These are phyloP conservation scores for Onychostoma macrolepis DNA, from an alignment of 2,113 vertebrate genomes.

Conservation along the genomic window DNA sequence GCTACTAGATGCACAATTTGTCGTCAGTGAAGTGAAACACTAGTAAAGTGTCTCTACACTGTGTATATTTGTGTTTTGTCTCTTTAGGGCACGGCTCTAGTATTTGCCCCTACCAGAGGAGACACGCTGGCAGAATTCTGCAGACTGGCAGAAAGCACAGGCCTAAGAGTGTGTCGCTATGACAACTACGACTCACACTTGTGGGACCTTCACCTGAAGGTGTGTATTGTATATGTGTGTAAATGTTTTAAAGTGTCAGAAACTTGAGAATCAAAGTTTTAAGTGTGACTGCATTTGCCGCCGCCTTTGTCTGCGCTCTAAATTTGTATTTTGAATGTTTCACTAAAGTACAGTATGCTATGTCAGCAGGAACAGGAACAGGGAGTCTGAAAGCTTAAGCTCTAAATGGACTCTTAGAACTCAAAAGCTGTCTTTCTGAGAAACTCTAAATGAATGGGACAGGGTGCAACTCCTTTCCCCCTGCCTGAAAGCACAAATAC, in stretches of 20 bases:
- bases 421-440: neutral
- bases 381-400: neutral
- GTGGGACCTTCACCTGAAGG: constrained; percentile 95
- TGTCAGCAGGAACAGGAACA: neutral
- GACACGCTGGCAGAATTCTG: constrained; percentile 91
- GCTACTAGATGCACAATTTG: neutral
- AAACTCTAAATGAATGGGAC: neutral
- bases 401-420: constrained; percentile 30
- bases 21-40: neutral
- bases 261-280: constrained; percentile 5
- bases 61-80: constrained; percentile 30
- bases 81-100: constrained; percentile 87
- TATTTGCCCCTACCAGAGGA: constrained; percentile 92
- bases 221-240: constrained; percentile 68
- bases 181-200: constrained; percentile 95
- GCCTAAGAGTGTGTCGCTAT: constrained; percentile 87
- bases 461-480: constrained; percentile 15
- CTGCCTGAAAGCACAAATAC: constrained; percentile 27
- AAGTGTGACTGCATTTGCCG: neutral
- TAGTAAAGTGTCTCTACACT: constrained; percentile 12
- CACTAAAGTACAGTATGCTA: neutral
- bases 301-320: neutral
- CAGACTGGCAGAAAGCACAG: constrained; percentile 87
- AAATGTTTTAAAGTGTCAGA: neutral
- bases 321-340: constrained; percentile 10